These are phyloP conservation scores for Phocoena sinus DNA, from an alignment of 2,113 vertebrate genomes.

Conservation along the genomic window DNA sequence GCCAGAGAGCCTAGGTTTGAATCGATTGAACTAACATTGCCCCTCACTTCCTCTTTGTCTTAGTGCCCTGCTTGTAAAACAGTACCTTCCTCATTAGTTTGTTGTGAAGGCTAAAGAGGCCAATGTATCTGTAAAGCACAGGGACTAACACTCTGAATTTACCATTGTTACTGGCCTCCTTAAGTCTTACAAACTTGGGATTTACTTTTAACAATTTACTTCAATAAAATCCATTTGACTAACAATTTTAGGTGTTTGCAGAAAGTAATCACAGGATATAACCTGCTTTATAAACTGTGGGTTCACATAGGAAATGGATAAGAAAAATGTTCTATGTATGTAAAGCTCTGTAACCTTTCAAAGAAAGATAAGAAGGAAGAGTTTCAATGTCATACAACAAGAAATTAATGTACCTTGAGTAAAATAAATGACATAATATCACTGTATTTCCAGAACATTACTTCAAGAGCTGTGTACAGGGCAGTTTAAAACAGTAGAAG, in stretches of 20 bases:
- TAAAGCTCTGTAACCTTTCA: neutral
- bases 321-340: neutral
- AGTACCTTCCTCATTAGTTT: neutral
- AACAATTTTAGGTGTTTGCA: neutral
- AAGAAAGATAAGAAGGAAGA: neutral
- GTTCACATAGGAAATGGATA: neutral
- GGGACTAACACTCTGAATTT: neutral
- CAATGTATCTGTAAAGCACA: neutral
- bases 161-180: neutral
- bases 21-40: neutral
- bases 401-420: neutral
- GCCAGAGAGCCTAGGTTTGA: neutral
- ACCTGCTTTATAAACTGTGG: neutral
- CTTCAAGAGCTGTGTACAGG: neutral
- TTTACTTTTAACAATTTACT: neutral
- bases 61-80: neutral
- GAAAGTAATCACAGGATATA: neutral
- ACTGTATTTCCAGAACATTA: neutral
- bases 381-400: neutral
- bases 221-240: constrained; percentile 9
- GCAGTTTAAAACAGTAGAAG: neutral
- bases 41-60: neutral
- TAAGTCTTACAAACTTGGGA: neutral
- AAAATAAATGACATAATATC: neutral
- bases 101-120: neutral